Percentiles rank a stretch among this genome's conserved stretches.
Evolutionary conservation across 2,113 vertebrate species (phyloP).

Genomic region (Beaufortia kweichowensis): DNA sequence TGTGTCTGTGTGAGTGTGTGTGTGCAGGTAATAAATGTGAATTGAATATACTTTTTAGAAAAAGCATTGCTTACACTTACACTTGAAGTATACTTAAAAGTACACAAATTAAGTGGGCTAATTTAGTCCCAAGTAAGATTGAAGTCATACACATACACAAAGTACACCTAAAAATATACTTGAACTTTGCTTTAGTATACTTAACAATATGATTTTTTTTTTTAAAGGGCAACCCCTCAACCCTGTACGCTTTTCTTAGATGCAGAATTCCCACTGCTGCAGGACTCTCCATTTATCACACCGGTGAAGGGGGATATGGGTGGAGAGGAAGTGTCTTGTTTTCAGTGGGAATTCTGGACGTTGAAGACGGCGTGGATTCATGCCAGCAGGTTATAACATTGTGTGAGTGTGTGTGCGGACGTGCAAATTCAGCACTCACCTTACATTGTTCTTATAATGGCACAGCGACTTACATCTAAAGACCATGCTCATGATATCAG

Average conservation of each 20-base stretch:
- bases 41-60: too few species aligned
- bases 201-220: too few species aligned
- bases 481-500: not conserved
- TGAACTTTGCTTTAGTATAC: too few species aligned
- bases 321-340: constrained; percentile 68
- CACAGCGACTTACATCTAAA: not conserved
- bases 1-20: not conserved
- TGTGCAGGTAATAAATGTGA: too few species aligned
- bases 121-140: too few species aligned
- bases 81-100: too few species aligned
- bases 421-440: constrained; percentile 38
- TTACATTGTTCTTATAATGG: constrained; percentile 30
- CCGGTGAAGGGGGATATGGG: constrained; percentile 60
- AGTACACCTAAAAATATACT: too few species aligned
- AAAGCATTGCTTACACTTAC: too few species aligned
- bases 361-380: constrained; percentile 17
- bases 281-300: constrained; percentile 50
- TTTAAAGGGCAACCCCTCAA: too few species aligned
- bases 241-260: constrained; percentile 34
- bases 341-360: constrained; percentile 52
- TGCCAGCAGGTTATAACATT: constrained; percentile 16
- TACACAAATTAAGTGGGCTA: too few species aligned
- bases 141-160: too few species aligned
- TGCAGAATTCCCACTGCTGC: constrained; percentile 44
- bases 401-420: constrained; percentile 41